Evolutionary conservation across 2,113 vertebrate species (phyloP).

Genomic region (Melanerpes aurifrons): DNA sequence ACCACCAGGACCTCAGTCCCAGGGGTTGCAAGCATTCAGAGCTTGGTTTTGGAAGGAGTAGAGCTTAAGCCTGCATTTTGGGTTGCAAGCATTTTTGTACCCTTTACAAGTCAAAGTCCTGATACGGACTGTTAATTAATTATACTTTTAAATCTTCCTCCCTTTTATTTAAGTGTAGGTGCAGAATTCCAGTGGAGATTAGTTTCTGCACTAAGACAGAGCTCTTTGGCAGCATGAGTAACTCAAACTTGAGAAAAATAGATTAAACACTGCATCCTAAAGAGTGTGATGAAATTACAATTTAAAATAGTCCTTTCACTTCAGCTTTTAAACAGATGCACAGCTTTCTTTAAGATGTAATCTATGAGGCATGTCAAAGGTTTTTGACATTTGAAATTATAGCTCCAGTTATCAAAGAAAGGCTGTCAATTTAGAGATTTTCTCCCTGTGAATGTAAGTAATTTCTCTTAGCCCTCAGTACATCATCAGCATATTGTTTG

Average conservation of each 20-base stretch:
- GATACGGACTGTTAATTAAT: neutral
- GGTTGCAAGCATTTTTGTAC: neutral
- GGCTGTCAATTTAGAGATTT: constrained; percentile 18
- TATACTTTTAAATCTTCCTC: constrained; percentile 18
- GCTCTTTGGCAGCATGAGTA: neutral
- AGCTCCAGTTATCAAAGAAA: neutral
- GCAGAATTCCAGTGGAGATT: constrained; percentile 1
- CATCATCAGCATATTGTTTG: neutral
- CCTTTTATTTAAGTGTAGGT: neutral
- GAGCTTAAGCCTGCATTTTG: neutral
- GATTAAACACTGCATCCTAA: neutral
- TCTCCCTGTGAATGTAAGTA: neutral
- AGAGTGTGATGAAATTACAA: constrained; percentile 11
- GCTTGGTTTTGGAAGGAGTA: neutral
- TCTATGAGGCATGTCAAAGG: neutral
- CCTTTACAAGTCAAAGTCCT: neutral
- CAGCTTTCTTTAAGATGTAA: neutral
- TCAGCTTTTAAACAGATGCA: constrained; percentile 10
- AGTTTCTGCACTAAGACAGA: neutral
- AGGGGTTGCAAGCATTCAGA: neutral
- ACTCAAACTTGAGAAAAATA: neutral
- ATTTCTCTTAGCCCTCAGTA: constrained; percentile 17
- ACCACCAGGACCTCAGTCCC: neutral
- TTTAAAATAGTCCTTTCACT: constrained; percentile 22
- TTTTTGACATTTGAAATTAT: constrained; percentile 36